phyloP scores from a whole-genome alignment of 2,113 vertebrate species.

The Austrofundulus limnaeus region DNA sequence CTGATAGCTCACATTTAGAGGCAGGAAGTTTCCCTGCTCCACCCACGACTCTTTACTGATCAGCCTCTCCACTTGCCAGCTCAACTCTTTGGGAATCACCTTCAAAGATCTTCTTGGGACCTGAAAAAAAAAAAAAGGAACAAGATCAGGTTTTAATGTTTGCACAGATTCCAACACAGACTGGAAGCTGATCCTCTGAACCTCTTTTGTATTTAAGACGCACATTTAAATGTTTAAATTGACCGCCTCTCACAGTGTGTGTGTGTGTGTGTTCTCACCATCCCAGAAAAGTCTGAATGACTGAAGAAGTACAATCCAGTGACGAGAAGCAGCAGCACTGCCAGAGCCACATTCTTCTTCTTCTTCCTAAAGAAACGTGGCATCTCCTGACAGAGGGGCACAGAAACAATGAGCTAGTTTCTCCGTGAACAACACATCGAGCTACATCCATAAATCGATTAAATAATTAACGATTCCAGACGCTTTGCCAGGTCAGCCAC shows the following conservation, averaged over 20 bases:
- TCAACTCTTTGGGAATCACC: not conserved
- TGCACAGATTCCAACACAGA: not conserved
- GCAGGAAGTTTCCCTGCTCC: conserved; percentile 47
- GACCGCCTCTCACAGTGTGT: not conserved
- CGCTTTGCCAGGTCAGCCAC: too few species aligned
- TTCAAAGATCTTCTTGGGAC: not conserved
- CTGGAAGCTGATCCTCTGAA: not conserved
- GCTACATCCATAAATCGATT: too few species aligned
- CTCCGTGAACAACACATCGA: too few species aligned
- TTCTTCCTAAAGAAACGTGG: conserved; percentile 20
- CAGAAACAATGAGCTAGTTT: too few species aligned
- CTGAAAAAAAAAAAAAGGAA: conserved; percentile 32
- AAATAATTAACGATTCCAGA: too few species aligned
- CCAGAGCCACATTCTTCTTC: conserved; percentile 45
- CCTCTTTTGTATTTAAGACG: too few species aligned
- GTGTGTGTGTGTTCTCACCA: conserved; percentile 50
- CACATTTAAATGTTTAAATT: not conserved
- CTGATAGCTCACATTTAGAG: conserved; percentile 63
- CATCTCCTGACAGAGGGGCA: conserved; percentile 48
- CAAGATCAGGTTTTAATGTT: not conserved
- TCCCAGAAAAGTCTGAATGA: not conserved
- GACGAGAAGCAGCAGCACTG: conserved; percentile 35
- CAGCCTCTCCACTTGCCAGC: conserved; percentile 4
- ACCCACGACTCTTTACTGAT: conserved; percentile 54
- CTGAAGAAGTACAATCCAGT: conserved; percentile 38